phyloP scores from a whole-genome alignment of 2,113 vertebrate species.

The Perca flavescens region DNA sequence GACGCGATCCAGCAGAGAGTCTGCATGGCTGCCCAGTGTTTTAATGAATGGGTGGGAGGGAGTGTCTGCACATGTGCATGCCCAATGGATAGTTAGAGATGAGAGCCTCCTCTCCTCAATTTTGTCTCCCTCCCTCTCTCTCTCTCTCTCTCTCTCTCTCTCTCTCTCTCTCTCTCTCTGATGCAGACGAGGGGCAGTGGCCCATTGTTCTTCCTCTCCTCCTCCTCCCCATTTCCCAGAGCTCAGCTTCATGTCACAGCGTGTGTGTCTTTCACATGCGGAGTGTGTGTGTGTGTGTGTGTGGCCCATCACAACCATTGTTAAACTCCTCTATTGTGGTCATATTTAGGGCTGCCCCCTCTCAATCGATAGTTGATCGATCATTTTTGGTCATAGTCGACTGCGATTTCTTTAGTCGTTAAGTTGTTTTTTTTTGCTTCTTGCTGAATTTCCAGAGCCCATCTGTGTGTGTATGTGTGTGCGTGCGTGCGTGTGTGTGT shows the following conservation, averaged over 20 bases:
- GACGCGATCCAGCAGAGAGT: no score
- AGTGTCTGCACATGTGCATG: no score
- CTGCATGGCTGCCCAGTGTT: no score
- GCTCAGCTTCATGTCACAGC: constrained; percentile 19
- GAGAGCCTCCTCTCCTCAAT: neutral
- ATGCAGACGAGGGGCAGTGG: constrained; percentile 22
- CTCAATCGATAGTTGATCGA: no score
- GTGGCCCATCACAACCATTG: neutral
- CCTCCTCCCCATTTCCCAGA: neutral
- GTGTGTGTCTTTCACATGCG: neutral
- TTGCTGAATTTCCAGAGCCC: no score
- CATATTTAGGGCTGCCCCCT: no score
- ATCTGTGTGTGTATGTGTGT: no score
- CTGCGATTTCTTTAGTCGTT: no score
- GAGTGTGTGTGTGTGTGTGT: neutral
- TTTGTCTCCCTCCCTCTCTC: neutral
- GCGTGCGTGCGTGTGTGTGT: neutral
- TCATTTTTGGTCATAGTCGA: no score
- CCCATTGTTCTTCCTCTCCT: constrained; percentile 34
- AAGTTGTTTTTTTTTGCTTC: no score
- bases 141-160: no score
- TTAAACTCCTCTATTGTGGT: neutral
- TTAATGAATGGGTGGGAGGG: neutral
- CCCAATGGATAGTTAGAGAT: neutral
- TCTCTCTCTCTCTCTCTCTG: neutral